A percentile compares a stretch with the other conserved stretches of the same genome.
Evolutionary conservation across 2,888 invertebrate genomes (phyloP).

Genomic region (Mycalesis mineus): DNA sequence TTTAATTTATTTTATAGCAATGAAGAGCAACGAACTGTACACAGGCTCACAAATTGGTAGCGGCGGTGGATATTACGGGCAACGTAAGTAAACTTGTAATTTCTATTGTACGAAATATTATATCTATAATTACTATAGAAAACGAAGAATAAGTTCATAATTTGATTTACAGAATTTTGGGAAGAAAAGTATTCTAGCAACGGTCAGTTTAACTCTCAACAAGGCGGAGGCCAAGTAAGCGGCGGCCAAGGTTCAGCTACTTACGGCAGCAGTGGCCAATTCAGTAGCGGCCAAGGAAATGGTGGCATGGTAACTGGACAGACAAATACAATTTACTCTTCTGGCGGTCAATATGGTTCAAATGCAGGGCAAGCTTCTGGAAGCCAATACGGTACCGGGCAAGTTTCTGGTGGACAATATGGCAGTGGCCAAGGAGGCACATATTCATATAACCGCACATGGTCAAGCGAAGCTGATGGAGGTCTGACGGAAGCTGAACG

Average conservation of each 20-base stretch:
- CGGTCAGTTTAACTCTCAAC: constrained; percentile 26
- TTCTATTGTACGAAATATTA: background rate
- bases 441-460: constrained; percentile 47
- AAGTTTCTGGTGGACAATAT: constrained; percentile 19
- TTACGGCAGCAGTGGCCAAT: constrained; percentile 29
- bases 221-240: constrained; percentile 29
- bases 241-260: constrained; percentile 21
- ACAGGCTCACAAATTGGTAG: constrained; percentile 46
- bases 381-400: constrained; percentile 7
- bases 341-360: constrained; percentile 18
- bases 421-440: constrained; percentile 26
- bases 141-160: too few species aligned
- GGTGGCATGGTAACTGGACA: constrained; percentile 18
- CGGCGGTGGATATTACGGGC: constrained; percentile 55
- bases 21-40: constrained; percentile 56
- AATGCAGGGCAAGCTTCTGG: constrained; percentile 15
- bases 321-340: constrained; percentile 29
- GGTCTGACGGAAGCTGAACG: constrained; percentile 52
- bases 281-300: constrained; percentile 31
- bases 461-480: constrained; percentile 42
- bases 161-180: constrained; percentile 36
- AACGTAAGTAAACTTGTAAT: constrained; percentile 44
- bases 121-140: too few species aligned
- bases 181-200: constrained; percentile 32
- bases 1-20: constrained; percentile 43